These are phyloP conservation scores for Clanis bilineata DNA, from an alignment of 2,888 invertebrate genomes.

Conservation along the genomic window DNA sequence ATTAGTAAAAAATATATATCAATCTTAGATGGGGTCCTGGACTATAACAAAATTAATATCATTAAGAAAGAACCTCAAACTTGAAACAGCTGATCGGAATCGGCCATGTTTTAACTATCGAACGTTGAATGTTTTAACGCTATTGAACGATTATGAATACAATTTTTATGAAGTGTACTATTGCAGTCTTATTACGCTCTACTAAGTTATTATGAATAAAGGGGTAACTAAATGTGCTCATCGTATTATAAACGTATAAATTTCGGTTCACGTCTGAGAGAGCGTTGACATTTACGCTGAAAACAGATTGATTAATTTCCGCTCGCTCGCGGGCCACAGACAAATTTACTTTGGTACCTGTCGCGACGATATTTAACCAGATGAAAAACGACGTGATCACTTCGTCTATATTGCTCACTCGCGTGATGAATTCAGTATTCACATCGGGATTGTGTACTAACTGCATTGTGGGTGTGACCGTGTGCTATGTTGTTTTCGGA, in stretches of 20 bases:
- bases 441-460: neutral
- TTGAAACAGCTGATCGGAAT: no score
- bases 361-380: conserved; percentile 14
- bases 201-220: no score
- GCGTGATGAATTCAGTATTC: neutral
- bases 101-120: no score
- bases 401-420: neutral
- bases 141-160: no score
- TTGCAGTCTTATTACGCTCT: no score
- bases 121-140: no score
- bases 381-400: conserved; percentile 8
- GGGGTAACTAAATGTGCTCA: neutral
- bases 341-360: conserved; percentile 28
- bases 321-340: conserved; percentile 44
- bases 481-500: conserved; percentile 30
- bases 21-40: no score
- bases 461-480: conserved; percentile 28
- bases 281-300: conserved; percentile 39
- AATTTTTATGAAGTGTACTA: no score
- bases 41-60: no score
- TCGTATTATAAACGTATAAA: conserved; percentile 24
- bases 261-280: conserved; percentile 31
- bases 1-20: no score
- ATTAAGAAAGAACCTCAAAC: no score
- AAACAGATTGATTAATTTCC: conserved; percentile 63